Evolutionary conservation across 1,140 invertebrate genomes (phyloP), one percentile per base, ranked within the genome.

Genomic region (Diorhabda elongata): DNA sequence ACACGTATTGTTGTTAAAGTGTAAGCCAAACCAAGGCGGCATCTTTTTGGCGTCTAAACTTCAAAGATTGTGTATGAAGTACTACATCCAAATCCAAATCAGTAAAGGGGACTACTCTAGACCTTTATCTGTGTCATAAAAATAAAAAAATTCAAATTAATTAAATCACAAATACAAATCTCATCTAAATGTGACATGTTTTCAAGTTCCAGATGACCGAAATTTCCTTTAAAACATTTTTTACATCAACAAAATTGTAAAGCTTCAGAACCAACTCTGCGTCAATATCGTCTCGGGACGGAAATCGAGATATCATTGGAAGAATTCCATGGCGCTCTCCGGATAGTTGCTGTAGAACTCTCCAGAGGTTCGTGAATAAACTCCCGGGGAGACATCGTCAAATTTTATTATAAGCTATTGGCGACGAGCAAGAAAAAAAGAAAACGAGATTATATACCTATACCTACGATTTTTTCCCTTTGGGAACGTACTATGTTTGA

Each of bases 321-420:
- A 64, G 42, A 56, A 64, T 64, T 64, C 52, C 63, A 42, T 11
- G 5, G 63, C 47, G 47, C n/a, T 52, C 63, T 64, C 63, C 45
- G 41, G 43, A 62, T 62, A 44, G 61, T 11, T 44, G 7, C 44
- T 26, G 47, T n/a, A 52, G 42, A 26, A 45, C 63, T 56, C 63
- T 64, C 63, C 52, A 64, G 63, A 64, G 63, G 45, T 52, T 64
- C 63, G 56, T 64, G 63, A 64, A 64, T 64, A 64, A 64, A 64
- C 63, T 44, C 56, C 47, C 56, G n/a, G 44, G 63, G 52, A 11
- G 45, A 64, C 63, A 41, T 64, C 63, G 63, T 64, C 45, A 56
- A 64, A 64, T 64, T 64, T 64, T 64, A 64, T 64, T 64, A 64
- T 64, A 45, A 64, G 9, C 52, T 47, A 52, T 64, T 64, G 8